Evolutionary conservation across 2,113 vertebrate species (phyloP).

Genomic region (Nyctereutes procyonoides): DNA sequence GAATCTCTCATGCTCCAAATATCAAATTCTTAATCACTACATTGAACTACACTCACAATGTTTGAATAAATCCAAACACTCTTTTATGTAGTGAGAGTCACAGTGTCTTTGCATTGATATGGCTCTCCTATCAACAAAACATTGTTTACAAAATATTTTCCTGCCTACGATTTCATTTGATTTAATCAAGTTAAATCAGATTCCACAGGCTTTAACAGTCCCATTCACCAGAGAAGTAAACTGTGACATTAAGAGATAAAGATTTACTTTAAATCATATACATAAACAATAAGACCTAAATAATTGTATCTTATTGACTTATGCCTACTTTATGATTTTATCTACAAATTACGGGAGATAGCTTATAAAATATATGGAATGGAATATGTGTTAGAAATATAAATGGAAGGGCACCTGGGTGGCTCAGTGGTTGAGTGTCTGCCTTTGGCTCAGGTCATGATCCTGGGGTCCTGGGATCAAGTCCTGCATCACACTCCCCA

Average conservation of each 20-base stretch:
- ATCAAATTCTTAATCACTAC: background rate
- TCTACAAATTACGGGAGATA: background rate
- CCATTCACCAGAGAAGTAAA: background rate
- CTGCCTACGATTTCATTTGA: background rate
- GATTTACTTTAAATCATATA: background rate
- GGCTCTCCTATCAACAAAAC: background rate
- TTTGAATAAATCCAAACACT: background rate
- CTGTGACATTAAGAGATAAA: background rate
- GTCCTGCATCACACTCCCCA: no score
- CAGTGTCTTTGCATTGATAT: background rate
- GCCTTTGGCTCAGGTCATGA: no score
- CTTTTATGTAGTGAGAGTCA: background rate
- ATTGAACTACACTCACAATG: background rate
- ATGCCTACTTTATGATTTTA: background rate
- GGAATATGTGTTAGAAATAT: background rate
- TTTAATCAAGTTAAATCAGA: background rate
- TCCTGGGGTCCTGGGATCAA: no score
- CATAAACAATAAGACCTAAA: background rate
- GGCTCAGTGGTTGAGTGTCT: no score
- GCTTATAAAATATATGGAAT: background rate
- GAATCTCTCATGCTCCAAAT: background rate
- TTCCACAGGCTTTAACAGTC: background rate
- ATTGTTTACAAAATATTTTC: background rate
- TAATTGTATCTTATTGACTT: background rate
- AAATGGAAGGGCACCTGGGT: no score